Base-by-base conservation (phyloP, 1,140 invertebrate species). In the Drosophila sproati region DNA sequence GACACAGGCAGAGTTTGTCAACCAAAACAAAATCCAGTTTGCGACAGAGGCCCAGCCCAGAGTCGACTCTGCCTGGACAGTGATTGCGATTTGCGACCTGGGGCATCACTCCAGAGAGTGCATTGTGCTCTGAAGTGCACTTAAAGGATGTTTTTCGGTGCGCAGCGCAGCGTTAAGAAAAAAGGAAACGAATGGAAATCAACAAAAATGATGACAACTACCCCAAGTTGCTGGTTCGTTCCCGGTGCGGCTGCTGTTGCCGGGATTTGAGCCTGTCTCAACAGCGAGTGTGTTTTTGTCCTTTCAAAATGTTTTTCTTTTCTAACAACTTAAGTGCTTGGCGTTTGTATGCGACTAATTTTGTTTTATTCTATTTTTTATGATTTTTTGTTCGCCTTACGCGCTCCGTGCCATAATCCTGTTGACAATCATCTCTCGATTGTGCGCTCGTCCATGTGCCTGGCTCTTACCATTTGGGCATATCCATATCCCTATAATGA, bases 241-340 rank as follows among this genome's bases (percentile, higher is more conserved):
- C 41, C 8, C 28, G 57, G 62, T 63, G 39, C 48, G 62, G 70
- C 54, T 63, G 59, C 55, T 32, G 32, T 20, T 59, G 32, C 37
- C 28, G 32, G 20, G 39, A 43, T n/a, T 43, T 28, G 28, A 31
- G 48, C 31, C 63, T 67, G 59, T 39, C 47, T 51, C 31, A 20
- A n/a, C 41, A 51, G 79, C 69, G 61, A 82, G 82, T 82, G 79
- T 87, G 83, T 82, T 82, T 55, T 68, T 54, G 85, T 88, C 80
- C 80, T 88, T 88, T 88, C 80, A 88, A 89, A 89, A 88, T 88
- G 81, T 88, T 88, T 87, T 88, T 83, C 85, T 89, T 89, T 88
- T 85, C 78, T 80, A 90, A 88, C 85, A 68, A 78, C 86, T 88
- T 81, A 80, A 88, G 85, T 80, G 86, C 80, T 85, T 69, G 70